These are phyloP conservation scores for Andrena marginata DNA, from an alignment of 2,888 invertebrate species.

Conservation along the genomic window DNA sequence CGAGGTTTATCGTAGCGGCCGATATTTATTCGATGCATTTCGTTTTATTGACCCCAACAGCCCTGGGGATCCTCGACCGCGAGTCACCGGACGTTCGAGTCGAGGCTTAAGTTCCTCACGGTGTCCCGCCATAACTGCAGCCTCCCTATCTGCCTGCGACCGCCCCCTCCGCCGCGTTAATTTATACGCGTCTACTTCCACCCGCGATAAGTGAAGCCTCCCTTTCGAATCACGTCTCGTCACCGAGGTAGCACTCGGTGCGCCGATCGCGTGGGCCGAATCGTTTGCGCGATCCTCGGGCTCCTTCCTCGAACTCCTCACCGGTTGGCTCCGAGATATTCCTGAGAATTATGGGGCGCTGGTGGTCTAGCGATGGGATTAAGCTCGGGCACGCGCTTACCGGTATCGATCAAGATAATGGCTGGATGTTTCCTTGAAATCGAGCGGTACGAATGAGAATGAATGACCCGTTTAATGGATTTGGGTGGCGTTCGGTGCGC, in stretches of 20 bases:
- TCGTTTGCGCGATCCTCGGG: constrained; percentile 13
- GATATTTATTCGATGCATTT: constrained; percentile 68
- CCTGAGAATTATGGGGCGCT: neutral
- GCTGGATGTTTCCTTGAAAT: neutral
- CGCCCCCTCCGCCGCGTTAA: constrained; percentile 55
- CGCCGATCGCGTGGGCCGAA: constrained; percentile 69
- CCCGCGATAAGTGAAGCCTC: constrained; percentile 64
- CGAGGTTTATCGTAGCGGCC: constrained; percentile 45
- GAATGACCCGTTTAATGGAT: neutral
- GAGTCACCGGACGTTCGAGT: constrained; percentile 20
- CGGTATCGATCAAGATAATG: neutral
- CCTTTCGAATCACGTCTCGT: constrained; percentile 61
- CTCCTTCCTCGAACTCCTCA: neutral
- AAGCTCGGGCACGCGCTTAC: neutral
- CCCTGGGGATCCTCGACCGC: constrained; percentile 34
- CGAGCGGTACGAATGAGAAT: neutral
- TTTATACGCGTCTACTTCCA: constrained; percentile 69
- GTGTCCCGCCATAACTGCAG: constrained; percentile 58
- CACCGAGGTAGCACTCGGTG: constrained; percentile 45
- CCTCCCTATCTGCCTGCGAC: constrained; percentile 45
- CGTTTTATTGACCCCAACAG: constrained; percentile 63
- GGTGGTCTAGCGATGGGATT: neutral
- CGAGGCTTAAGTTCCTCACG: constrained; percentile 45
- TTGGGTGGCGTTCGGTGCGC: neutral
- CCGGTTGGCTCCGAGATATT: neutral